Conservation (phyloP, 2,113 vertebrate species). For the Actenoides hombroni region DNA sequence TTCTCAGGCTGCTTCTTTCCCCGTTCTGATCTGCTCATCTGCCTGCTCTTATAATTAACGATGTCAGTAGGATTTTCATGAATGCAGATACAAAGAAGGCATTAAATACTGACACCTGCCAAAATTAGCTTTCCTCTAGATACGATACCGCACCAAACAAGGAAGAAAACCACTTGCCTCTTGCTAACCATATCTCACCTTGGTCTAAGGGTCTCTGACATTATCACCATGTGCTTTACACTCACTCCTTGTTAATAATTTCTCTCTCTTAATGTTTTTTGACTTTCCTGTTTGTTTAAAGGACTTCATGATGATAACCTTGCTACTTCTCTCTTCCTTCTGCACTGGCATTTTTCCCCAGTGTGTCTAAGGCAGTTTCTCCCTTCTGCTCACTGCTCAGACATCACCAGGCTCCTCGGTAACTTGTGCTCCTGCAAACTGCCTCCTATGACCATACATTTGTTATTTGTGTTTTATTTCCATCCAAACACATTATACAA, state of each 20-base stretch:
- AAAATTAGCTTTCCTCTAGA: neutral
- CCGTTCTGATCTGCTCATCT: neutral
- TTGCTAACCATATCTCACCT: neutral
- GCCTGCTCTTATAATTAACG: neutral
- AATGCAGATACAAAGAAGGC: neutral
- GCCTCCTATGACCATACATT: neutral
- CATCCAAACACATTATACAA: neutral
- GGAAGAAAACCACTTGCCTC: neutral
- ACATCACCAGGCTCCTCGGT: neutral
- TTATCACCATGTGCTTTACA: neutral
- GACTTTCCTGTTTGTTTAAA: neutral
- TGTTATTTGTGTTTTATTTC: neutral
- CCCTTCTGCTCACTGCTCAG: neutral
- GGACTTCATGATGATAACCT: neutral
- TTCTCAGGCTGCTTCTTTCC: neutral
- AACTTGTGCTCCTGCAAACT: neutral
- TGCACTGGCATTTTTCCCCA: neutral
- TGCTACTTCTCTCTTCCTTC: neutral
- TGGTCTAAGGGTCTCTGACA: neutral
- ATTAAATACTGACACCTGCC: neutral
- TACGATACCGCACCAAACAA: neutral
- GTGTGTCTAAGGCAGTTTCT: neutral
- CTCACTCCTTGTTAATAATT: neutral
- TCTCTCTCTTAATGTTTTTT: neutral
- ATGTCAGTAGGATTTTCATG: neutral